Percentiles rank a stretch among this genome's conserved stretches.
Conservation (phyloP, 2,797 vertebrate genomes). For the Glyptemys insculpta region DNA sequence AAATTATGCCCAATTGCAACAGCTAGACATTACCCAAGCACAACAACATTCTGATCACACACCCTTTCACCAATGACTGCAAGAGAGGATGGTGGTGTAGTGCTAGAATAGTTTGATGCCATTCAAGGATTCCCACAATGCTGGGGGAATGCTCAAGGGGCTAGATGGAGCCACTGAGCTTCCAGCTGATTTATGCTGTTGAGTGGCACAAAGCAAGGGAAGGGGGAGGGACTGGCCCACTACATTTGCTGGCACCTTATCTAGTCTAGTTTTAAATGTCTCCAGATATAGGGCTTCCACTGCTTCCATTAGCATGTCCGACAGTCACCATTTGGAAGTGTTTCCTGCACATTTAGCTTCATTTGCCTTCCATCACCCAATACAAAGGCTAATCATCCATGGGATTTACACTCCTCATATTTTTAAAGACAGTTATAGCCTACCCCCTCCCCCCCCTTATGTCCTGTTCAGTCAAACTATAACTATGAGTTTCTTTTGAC, state of each 20-base stretch:
- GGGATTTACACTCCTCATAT: background rate
- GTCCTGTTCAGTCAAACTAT: fast-evolving
- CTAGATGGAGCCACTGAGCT: background rate
- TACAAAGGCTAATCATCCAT: background rate
- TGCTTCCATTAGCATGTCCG: background rate
- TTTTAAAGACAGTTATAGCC: fast-evolving
- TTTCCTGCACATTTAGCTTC: background rate
- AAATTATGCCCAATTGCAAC: background rate
- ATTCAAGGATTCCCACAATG: background rate
- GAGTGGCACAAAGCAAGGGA: background rate
- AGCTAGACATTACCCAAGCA: background rate
- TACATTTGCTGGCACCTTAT: background rate
- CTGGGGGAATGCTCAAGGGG: background rate
- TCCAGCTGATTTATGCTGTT: background rate
- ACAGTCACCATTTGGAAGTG: background rate
- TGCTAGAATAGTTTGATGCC: background rate
- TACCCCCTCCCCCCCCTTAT: fast-evolving
- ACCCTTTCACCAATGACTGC: background rate
- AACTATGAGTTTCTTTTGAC: background rate
- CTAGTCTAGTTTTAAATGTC: background rate
- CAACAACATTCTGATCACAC: background rate
- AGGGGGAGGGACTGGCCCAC: background rate
- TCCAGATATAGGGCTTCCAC: background rate
- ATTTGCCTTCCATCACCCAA: background rate
- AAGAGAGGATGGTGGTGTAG: background rate